phyloP scores from a whole-genome alignment of 2,113 vertebrate genomes.

The Larimichthys crocea region DNA sequence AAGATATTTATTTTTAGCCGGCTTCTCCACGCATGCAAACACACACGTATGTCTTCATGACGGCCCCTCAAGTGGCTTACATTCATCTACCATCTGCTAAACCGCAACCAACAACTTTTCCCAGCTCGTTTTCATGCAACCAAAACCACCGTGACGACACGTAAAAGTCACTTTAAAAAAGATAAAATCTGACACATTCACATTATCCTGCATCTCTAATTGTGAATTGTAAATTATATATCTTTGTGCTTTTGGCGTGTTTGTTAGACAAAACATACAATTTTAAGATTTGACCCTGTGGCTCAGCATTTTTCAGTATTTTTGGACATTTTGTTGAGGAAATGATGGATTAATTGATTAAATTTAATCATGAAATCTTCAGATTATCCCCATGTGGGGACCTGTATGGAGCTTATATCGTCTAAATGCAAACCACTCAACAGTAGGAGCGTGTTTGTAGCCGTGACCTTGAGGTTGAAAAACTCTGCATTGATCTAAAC shows the following conservation, averaged over 20 bases:
- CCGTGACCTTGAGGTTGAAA: neutral
- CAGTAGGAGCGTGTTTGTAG: neutral
- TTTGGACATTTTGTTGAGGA: neutral
- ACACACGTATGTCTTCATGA: constrained; percentile 6
- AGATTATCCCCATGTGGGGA: neutral
- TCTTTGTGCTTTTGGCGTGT: neutral
- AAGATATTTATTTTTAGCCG: constrained; percentile 74
- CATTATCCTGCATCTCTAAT: neutral
- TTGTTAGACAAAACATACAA: neutral
- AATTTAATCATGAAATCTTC: neutral
- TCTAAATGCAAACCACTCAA: neutral
- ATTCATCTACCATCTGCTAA: neutral
- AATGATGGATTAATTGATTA: neutral
- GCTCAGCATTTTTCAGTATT: neutral
- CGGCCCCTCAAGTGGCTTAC: neutral
- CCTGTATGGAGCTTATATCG: neutral
- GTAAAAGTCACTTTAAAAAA: neutral
- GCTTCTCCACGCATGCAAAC: constrained; percentile 24
- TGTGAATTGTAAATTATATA: neutral
- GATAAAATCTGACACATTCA: neutral
- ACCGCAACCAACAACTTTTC: neutral
- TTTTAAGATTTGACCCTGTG: neutral
- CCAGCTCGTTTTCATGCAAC: neutral
- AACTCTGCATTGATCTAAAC: neutral
- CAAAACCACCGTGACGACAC: neutral